These are phyloP conservation scores for Microplitis mediator DNA, from an alignment of 1,140 invertebrate genomes.

Conservation along the genomic window DNA sequence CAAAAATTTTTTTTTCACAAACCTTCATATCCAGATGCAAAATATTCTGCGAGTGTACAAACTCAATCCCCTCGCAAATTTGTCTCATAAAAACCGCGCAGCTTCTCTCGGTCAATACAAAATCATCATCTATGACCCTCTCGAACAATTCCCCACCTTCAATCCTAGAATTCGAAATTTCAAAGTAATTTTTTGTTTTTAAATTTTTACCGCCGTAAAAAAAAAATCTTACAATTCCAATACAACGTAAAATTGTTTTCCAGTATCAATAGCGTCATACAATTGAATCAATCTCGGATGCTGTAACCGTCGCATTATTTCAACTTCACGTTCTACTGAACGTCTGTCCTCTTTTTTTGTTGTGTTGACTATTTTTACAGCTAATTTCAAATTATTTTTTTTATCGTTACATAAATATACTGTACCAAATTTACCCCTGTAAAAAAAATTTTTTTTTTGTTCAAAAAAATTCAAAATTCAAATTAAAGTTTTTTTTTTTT, in stretches of 20 bases:
- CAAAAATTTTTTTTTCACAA: too few species aligned
- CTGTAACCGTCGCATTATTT: conserved; percentile 92
- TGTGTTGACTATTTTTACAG: conserved; percentile 92
- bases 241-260: conserved; percentile 91
- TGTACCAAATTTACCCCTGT: conserved; percentile 97
- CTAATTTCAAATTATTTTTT: conserved; percentile 77
- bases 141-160: conserved; percentile 98
- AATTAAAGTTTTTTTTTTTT: neutral
- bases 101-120: conserved; percentile 92
- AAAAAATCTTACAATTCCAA: conserved; percentile 91
- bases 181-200: conserved; percentile 20
- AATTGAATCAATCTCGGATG: conserved; percentile 94
- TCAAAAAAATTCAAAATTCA: neutral
- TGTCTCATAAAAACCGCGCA: conserved; percentile 96
- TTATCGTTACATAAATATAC: conserved; percentile 92
- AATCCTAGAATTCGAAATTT: conserved; percentile 71
- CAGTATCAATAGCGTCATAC: conserved; percentile 93
- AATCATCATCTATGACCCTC: conserved; percentile 97
- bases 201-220: neutral
- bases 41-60: conserved; percentile 93
- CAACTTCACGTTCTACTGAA: conserved; percentile 93
- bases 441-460: conserved; percentile 20
- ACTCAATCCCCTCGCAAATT: conserved; percentile 95
- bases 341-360: conserved; percentile 83
- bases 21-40: conserved; percentile 95